Percentiles rank a stretch among this genome's conserved stretches.
These are phyloP conservation scores for Podocnemis expansa DNA, from an alignment of 2,113 vertebrate genomes.

Conservation along the genomic window DNA sequence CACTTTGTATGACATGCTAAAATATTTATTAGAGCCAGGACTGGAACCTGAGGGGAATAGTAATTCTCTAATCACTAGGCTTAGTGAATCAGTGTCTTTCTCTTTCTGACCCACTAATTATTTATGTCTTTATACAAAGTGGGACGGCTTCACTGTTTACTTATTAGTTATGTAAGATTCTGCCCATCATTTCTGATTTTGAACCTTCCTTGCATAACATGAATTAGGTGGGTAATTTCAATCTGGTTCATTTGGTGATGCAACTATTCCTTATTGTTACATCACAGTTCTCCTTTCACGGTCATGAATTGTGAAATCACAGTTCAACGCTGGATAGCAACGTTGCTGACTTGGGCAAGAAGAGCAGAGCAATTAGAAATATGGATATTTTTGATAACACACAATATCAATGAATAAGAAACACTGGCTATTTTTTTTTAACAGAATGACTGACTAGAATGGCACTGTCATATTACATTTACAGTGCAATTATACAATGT, in stretches of 20 bases:
- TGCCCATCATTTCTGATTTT: not conserved
- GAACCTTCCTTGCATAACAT: not conserved
- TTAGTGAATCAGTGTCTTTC: not conserved
- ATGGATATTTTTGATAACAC: not conserved
- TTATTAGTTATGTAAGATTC: not conserved
- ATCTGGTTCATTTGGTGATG: not conserved
- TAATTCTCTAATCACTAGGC: not conserved
- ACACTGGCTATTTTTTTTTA: not conserved
- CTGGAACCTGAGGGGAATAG: not conserved
- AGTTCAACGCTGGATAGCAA: not conserved
- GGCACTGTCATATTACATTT: not conserved
- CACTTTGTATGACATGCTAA: too few relatives aligned
- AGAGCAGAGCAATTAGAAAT: not conserved
- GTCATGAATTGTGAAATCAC: not conserved
- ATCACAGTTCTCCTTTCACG: not conserved
- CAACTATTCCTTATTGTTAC: not conserved
- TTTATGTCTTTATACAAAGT: not conserved
- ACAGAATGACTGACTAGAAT: not conserved
- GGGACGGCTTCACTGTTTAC: not conserved
- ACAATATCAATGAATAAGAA: not conserved
- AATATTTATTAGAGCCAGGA: not conserved
- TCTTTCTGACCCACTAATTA: not conserved
- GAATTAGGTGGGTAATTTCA: not conserved
- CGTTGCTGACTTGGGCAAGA: not conserved
- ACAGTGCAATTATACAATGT: not conserved